phyloP scores from a whole-genome alignment of 2,797 vertebrate genomes.

The Sebastes variabilis region DNA sequence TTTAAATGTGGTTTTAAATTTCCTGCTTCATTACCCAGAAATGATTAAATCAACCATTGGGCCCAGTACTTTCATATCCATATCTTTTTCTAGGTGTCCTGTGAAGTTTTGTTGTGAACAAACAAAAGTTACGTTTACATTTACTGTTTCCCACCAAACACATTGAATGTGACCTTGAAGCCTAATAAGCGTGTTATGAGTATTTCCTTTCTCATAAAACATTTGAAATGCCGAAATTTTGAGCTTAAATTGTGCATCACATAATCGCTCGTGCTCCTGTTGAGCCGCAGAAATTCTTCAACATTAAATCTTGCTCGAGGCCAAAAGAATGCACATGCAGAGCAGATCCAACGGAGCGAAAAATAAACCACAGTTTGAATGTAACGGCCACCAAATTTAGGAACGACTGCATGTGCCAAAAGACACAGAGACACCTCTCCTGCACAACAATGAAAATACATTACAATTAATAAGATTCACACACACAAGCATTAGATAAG shows the following conservation, averaged over 20 bases:
- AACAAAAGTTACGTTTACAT: background rate
- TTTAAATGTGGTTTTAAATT: background rate
- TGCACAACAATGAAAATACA: background rate
- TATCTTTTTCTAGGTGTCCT: background rate
- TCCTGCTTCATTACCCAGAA: background rate
- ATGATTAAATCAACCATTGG: background rate
- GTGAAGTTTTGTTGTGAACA: too few relatives aligned
- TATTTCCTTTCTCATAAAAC: background rate
- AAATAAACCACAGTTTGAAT: slow-evolving; percentile 5
- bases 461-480: background rate
- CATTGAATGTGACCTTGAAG: background rate
- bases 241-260: too few relatives aligned
- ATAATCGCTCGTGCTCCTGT: background rate
- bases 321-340: background rate
- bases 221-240: too few relatives aligned
- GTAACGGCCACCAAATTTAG: background rate
- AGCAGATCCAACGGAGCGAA: background rate
- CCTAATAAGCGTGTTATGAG: background rate
- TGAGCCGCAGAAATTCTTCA: background rate
- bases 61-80: background rate
- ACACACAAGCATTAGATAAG: background rate
- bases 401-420: background rate
- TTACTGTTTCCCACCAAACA: background rate
- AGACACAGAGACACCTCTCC: background rate
- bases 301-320: background rate